phyloP scores from a whole-genome alignment of 2,113 vertebrate species.

The Thalassarche chlororhynchos region DNA sequence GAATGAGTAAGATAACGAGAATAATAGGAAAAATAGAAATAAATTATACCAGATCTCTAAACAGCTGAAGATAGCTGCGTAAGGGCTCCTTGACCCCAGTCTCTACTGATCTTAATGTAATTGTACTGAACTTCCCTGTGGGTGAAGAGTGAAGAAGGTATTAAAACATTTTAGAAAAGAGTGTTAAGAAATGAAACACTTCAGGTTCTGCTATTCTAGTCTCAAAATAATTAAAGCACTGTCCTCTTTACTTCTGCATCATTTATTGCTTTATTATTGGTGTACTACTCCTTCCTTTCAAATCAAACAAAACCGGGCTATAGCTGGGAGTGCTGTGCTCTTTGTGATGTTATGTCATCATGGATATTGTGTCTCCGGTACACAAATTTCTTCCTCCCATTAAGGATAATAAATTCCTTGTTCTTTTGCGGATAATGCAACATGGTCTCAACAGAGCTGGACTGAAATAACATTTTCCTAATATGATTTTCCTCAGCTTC shows the following conservation, averaged over 20 bases:
- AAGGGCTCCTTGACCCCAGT: neutral
- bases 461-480: neutral
- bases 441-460: neutral
- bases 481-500: neutral
- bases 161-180: neutral
- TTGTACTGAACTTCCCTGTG: neutral
- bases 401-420: neutral
- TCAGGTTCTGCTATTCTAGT: neutral
- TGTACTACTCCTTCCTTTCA: neutral
- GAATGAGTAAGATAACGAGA: neutral
- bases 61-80: neutral
- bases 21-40: neutral
- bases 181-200: neutral
- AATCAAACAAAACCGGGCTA: neutral
- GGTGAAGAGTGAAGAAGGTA: neutral
- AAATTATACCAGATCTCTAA: neutral
- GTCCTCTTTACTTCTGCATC: neutral
- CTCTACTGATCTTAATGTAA: neutral
- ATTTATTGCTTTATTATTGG: neutral
- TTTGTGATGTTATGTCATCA: rapidly evolving
- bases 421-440: neutral
- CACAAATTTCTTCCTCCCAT: neutral
- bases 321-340: neutral
- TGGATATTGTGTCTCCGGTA: neutral
- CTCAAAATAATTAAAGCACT: neutral